Evolutionary conservation across 2,797 vertebrate genomes (phyloP).

Genomic region (Euphonia xanthogaster): DNA sequence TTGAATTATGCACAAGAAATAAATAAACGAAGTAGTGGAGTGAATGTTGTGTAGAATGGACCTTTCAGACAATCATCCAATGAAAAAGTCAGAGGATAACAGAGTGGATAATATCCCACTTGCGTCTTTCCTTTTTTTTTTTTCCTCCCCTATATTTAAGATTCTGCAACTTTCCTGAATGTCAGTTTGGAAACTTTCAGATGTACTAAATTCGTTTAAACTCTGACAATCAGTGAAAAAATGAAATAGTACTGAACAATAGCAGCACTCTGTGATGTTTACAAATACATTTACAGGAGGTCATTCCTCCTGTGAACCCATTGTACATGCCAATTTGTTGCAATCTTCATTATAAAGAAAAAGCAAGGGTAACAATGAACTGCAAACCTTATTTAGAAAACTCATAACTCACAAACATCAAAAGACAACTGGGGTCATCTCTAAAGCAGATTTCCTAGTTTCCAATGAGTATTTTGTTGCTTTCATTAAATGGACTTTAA

Average conservation of each 20-base stretch:
- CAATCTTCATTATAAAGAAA: constrained; percentile 35
- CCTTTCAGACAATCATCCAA: neutral
- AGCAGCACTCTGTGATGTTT: neutral
- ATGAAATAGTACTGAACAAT: neutral
- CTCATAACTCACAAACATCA: neutral
- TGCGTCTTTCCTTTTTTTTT: fast-evolving
- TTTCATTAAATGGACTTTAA: neutral
- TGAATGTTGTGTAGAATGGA: neutral
- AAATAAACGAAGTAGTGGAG: neutral
- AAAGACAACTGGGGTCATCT: neutral
- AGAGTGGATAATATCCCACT: neutral
- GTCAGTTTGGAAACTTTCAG: neutral
- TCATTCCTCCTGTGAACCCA: neutral
- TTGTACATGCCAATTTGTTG: neutral
- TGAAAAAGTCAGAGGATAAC: neutral
- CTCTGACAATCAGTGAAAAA: neutral
- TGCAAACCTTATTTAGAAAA: constrained; percentile 10
- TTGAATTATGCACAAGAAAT: neutral
- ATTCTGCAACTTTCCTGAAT: neutral
- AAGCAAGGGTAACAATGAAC: neutral
- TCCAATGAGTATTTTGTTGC: neutral
- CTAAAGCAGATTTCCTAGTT: neutral
- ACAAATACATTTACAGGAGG: neutral
- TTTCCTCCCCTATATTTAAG: fast-evolving
- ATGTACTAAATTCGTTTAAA: neutral